phyloP scores from a whole-genome alignment of 2,888 invertebrate genomes.

The Stomorhina lunata region DNA sequence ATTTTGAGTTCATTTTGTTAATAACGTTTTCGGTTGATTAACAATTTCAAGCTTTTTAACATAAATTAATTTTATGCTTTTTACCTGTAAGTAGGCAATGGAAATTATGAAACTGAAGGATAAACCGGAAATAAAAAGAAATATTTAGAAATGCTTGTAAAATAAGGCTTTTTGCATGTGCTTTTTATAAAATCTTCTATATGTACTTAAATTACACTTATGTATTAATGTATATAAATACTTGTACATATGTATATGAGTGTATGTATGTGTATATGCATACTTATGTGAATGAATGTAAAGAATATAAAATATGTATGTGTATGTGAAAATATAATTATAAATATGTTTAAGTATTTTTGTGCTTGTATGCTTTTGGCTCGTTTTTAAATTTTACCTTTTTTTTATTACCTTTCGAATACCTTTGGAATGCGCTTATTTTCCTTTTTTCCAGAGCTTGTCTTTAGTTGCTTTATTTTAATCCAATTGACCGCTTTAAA shows the following conservation, averaged over 20 bases:
- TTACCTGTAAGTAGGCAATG: slow-evolving; percentile 14
- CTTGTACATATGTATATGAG: not conserved
- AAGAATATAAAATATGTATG: not conserved
- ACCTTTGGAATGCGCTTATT: slow-evolving; percentile 19
- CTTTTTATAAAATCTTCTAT: not conserved
- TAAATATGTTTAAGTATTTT: not conserved
- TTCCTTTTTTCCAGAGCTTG: slow-evolving; percentile 16
- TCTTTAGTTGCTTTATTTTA: not conserved
- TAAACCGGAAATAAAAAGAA: not conserved
- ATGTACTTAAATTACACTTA: no score
- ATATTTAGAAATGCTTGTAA: not conserved
- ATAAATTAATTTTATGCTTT: not conserved
- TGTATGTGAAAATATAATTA: not conserved
- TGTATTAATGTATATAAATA: not conserved
- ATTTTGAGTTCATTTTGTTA: no score
- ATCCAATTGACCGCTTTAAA: not conserved
- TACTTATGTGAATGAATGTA: not conserved
- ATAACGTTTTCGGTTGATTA: no score
- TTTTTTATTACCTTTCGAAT: no score
- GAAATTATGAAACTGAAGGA: not conserved
- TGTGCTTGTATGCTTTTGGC: not conserved
- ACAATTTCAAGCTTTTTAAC: not conserved
- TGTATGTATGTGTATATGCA: not conserved
- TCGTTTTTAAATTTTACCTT: not conserved
- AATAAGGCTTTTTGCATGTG: slow-evolving; percentile 31